These are phyloP conservation scores for Butorides virescens DNA, from an alignment of 2,113 vertebrate species.

Conservation along the genomic window DNA sequence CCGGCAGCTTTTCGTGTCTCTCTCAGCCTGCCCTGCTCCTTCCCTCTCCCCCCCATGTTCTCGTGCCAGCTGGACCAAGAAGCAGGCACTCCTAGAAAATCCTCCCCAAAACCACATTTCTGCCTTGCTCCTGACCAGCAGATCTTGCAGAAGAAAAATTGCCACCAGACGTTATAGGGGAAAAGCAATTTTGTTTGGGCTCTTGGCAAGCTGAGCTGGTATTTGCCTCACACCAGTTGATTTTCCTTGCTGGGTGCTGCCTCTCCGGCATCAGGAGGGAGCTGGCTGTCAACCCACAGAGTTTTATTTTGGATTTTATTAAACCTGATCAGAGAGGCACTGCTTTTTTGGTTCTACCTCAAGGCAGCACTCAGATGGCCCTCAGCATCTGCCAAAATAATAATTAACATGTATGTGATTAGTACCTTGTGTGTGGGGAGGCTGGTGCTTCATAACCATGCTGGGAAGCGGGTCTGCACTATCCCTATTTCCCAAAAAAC, in stretches of 20 bases:
- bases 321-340: background rate
- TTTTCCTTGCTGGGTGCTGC: background rate
- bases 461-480: background rate
- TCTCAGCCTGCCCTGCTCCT: background rate
- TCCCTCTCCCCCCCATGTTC: background rate
- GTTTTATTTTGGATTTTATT: conserved; percentile 16
- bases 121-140: background rate
- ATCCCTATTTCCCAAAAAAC: background rate
- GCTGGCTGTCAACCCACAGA: background rate
- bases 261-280: background rate
- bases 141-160: background rate
- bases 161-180: background rate
- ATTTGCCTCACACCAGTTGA: background rate
- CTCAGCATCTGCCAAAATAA: conserved; percentile 21
- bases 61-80: background rate
- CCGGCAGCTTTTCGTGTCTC: background rate
- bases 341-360: background rate
- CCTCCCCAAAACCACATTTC: background rate
- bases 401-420: background rate
- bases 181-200: background rate
- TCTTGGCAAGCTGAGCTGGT: background rate
- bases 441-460: background rate
- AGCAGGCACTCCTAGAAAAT: background rate
- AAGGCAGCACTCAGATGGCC: background rate
- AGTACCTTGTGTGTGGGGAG: background rate